phyloP scores from a whole-genome alignment of 2,888 invertebrate species.

The Epicampocera succincta region DNA sequence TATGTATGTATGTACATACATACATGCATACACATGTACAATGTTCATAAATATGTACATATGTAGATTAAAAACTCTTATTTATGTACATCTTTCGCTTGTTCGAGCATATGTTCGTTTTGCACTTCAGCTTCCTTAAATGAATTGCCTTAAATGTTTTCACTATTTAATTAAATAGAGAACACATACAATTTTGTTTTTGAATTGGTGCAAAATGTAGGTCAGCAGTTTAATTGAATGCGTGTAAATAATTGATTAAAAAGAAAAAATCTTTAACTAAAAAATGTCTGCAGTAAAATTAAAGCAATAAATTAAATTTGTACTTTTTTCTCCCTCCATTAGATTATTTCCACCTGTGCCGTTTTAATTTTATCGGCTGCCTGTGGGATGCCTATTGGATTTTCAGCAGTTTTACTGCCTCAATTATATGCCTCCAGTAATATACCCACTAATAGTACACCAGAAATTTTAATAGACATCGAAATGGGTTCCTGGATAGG shows the following conservation, averaged over 20 bases:
- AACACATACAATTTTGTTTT: slow-evolving; percentile 33
- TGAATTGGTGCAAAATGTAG: slow-evolving; percentile 34
- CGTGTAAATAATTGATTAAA: slow-evolving; percentile 19
- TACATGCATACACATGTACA: no score
- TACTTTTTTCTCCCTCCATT: slow-evolving; percentile 59
- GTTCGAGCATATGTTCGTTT: no score
- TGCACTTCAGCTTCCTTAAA: neutral
- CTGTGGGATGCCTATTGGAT: slow-evolving; percentile 90
- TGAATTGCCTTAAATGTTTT: slow-evolving; percentile 11
- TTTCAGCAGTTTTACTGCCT: slow-evolving; percentile 88
- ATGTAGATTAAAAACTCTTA: no score
- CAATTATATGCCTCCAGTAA: slow-evolving; percentile 83
- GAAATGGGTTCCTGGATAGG: slow-evolving; percentile 90
- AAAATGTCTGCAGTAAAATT: neutral
- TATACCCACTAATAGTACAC: slow-evolving; percentile 77
- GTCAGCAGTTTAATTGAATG: slow-evolving; percentile 45
- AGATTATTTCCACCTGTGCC: slow-evolving; percentile 88
- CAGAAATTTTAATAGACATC: slow-evolving; percentile 84
- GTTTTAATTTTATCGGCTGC: slow-evolving; percentile 87
- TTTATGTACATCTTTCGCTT: no score
- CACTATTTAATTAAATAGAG: slow-evolving; percentile 4
- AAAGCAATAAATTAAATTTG: neutral
- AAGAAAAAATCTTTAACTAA: no score
- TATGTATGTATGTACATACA: no score
- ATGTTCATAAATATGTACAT: no score